These are phyloP conservation scores for Zoanthus solanderi DNA, from an alignment of 92 coral and sea anemone species.

Conservation along the genomic window DNA sequence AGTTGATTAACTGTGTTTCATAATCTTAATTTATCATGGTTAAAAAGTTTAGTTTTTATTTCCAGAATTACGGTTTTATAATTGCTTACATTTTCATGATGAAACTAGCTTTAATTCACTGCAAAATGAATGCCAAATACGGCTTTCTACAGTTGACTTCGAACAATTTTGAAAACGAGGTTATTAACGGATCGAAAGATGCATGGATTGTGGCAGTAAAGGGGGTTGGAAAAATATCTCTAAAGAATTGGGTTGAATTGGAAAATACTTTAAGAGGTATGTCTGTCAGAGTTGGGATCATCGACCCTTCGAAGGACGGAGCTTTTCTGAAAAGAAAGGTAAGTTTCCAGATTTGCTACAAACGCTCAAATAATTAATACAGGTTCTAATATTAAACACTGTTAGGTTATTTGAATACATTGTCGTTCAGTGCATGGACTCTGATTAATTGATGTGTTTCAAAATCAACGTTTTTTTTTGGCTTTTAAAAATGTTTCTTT, in stretches of 20 bases:
- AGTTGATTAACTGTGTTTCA: too few species aligned
- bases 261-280: constrained; percentile 83
- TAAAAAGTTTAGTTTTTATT: background rate
- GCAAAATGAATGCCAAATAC: constrained; percentile 17
- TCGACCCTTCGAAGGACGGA: constrained; percentile 84
- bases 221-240: constrained; percentile 71
- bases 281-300: constrained; percentile 79
- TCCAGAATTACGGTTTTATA: background rate
- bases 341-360: background rate
- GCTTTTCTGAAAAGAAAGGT: constrained; percentile 88
- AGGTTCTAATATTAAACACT: too few species aligned
- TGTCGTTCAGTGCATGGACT: too few species aligned
- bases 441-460: too few species aligned
- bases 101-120: background rate
- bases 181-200: constrained; percentile 71
- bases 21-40: too few species aligned
- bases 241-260: constrained; percentile 70
- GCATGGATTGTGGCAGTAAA: constrained; percentile 94
- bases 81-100: background rate
- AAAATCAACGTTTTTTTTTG: too few species aligned
- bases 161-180: constrained; percentile 64
- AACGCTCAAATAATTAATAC: too few species aligned
- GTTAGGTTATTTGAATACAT: too few species aligned
- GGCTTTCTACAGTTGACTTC: constrained; percentile 70
- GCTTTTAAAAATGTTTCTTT: too few species aligned